phyloP scores from a whole-genome alignment of 2,888 invertebrate genomes.

The Koerneria pararmatus region DNA sequence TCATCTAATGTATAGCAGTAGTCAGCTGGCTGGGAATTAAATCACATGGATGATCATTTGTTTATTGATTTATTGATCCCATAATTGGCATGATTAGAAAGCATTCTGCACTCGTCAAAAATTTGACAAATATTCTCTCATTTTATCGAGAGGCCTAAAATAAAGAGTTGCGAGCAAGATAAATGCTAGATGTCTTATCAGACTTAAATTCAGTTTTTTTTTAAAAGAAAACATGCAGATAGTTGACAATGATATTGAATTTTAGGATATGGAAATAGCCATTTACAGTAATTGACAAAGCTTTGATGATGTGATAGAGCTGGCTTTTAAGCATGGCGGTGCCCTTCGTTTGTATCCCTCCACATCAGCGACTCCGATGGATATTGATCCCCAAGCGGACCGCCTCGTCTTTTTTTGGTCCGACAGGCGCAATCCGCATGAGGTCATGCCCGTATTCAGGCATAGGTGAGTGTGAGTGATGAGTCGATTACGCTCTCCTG shows the following conservation, averaged over 20 bases:
- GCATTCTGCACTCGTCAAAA: no score
- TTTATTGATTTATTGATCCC: no score
- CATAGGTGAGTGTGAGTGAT: slow-evolving; percentile 70
- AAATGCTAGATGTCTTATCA: no score
- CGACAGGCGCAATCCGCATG: slow-evolving; percentile 89
- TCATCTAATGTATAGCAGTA: no score
- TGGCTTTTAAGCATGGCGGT: slow-evolving; percentile 71
- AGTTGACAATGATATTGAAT: slow-evolving; percentile 16
- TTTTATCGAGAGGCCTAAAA: no score
- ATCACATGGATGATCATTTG: no score
- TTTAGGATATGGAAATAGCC: not conserved
- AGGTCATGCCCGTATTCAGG: slow-evolving; percentile 84
- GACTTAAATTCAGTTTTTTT: no score
- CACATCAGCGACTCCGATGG: slow-evolving; percentile 75
- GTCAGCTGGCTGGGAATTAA: no score
- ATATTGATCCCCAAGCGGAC: slow-evolving; percentile 85
- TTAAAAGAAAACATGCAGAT: no score
- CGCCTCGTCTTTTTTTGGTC: slow-evolving; percentile 95
- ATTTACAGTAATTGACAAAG: not conserved
- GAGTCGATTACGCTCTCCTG: not conserved
- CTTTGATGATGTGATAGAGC: slow-evolving; percentile 10
- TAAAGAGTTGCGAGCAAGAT: no score
- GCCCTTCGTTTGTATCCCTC: slow-evolving; percentile 86
- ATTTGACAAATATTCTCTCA: no score
- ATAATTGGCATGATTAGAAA: no score